Conservation (phyloP, 2,797 vertebrate species). For the Enteromius paludinosus region DNA sequence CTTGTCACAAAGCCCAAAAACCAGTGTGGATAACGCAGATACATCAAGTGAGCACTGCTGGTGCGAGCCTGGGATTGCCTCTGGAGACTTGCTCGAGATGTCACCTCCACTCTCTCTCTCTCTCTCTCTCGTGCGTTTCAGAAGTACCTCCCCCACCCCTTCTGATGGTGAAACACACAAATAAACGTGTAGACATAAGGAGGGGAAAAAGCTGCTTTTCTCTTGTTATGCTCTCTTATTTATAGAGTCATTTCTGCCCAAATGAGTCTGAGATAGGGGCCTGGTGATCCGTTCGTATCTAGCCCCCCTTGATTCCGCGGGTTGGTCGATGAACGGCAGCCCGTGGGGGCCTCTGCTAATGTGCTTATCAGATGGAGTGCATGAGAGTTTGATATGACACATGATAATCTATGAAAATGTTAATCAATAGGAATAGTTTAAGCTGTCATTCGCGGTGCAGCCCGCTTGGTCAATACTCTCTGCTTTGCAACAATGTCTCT, state of each 20-base stretch:
- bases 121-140: slow-evolving; percentile 26
- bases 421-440: slow-evolving; percentile 99
- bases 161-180: slow-evolving; percentile 50
- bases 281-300: slow-evolving; percentile 85
- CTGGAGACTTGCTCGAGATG: slow-evolving; percentile 75
- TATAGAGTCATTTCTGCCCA: slow-evolving; percentile 92
- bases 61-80: slow-evolving; percentile 77
- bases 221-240: slow-evolving; percentile 80
- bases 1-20: slow-evolving; percentile 68
- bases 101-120: slow-evolving; percentile 72
- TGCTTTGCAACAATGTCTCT: slow-evolving; percentile 94
- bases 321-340: slow-evolving; percentile 82
- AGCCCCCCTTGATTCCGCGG: slow-evolving; percentile 69
- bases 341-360: slow-evolving; percentile 86
- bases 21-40: slow-evolving; percentile 68
- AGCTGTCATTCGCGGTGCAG: slow-evolving; percentile 85
- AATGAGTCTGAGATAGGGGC: slow-evolving; percentile 84
- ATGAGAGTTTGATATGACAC: slow-evolving; percentile 97
- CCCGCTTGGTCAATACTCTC: slow-evolving; percentile 95
- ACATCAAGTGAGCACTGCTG: slow-evolving; percentile 72
- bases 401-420: slow-evolving; percentile 99
- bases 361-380: slow-evolving; percentile 88
- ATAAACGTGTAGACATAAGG: slow-evolving; percentile 60
- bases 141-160: slow-evolving; percentile 53
- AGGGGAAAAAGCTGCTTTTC: slow-evolving; percentile 22